Base-by-base conservation (phyloP, 2,797 vertebrate species). In the Myotis planiceps region DNA sequence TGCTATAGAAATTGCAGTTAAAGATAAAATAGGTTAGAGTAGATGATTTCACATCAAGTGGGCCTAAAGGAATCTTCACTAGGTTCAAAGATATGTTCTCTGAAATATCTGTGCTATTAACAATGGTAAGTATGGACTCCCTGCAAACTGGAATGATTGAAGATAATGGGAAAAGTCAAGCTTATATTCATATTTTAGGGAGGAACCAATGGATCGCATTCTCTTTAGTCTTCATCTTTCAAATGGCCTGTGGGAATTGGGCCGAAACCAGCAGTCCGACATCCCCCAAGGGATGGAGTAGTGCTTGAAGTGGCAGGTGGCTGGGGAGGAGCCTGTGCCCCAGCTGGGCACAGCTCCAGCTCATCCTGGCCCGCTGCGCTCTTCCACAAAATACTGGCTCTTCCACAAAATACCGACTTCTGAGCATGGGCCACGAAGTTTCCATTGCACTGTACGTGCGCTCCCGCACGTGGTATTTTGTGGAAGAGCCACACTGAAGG, bases 1-100 rank as follows among this genome's bases (percentile, higher is more conserved):
- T 82, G 51, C 58, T 71, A 66, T 60, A 89, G 69, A 95, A 97
- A 95, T 69, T 86, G 47, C 15, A 95, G 65, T 83, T 82, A 93
- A 49, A 95, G 68, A 89, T 66, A 49, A 95, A 63, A 91, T 60
- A 71, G 25, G 55, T 85, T 92, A 85, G 27, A 34, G 51, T 86
- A 91, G 81, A 92, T 91, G 55, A 88, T 92, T 94, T 83, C 93
- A 96, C 78, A 96, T 96, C 69, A 90, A 63, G 74, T 97, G 91
- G 90, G 45, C 86, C 58, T 91, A 71, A 39, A 75, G 25, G 39
- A 94, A 92, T 92, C 82, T 79, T 91, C 53, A 74, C 45, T 84
- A 71, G 76, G 55, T 65, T 95, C 86, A 95, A 92, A 92, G 47
- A 87, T 37, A 37, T 71, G 60, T 86, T 86, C 72, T 86, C n/a